Evolutionary conservation across 2,797 vertebrate species (phyloP).

Genomic region (Sebastes minor): DNA sequence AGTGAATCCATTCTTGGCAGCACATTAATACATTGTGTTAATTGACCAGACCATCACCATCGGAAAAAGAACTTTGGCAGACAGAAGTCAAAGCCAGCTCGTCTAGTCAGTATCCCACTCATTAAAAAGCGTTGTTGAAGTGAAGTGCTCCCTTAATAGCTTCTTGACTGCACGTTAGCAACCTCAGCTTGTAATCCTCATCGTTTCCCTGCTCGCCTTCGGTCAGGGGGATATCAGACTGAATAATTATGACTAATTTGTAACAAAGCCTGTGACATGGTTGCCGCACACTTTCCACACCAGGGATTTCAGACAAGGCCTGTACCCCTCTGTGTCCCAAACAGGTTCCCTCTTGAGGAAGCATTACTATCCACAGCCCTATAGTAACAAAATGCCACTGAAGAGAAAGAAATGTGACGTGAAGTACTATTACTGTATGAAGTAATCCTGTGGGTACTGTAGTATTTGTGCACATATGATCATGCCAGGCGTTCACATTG

Average conservation of each 20-base stretch:
- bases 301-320: background rate
- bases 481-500: conserved; percentile 24
- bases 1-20: background rate
- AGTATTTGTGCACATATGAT: conserved; percentile 33
- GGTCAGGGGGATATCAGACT: background rate
- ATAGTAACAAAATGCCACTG: background rate
- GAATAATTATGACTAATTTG: conserved; percentile 14
- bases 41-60: background rate
- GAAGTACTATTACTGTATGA: background rate
- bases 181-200: conserved; percentile 31
- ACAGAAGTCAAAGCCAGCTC: background rate
- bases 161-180: conserved; percentile 40
- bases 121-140: conserved; percentile 11
- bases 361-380: background rate
- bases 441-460: conserved; percentile 28
- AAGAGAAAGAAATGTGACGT: conserved; percentile 22
- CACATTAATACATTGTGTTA: background rate
- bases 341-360: background rate
- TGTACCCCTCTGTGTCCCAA: background rate
- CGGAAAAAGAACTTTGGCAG: background rate
- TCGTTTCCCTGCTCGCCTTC: conserved; percentile 7
- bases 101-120: background rate
- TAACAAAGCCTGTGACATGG: conserved; percentile 7
- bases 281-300: conserved; percentile 8
- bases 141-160: conserved; percentile 48